Conservation (phyloP, 2,797 vertebrate species). For the Hippopotamyrus pictus region DNA sequence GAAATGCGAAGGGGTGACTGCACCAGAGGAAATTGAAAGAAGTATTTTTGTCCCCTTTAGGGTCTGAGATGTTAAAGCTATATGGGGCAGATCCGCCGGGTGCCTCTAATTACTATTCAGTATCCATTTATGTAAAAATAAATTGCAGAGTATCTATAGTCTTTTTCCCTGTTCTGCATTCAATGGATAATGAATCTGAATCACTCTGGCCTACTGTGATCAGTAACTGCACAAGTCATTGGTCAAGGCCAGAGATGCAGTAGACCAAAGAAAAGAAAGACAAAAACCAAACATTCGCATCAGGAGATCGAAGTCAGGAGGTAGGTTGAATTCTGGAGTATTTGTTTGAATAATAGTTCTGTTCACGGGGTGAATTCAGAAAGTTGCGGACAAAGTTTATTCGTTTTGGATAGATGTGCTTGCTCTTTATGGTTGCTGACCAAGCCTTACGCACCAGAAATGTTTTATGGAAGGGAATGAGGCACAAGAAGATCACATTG, state of each 20-base stretch:
- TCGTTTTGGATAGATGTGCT: neutral
- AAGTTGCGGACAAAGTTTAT: neutral
- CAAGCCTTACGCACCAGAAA: neutral
- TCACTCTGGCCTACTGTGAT: neutral
- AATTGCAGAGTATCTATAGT: neutral
- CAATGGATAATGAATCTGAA: neutral
- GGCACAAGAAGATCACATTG: neutral
- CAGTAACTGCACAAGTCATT: neutral
- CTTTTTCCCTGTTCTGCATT: neutral
- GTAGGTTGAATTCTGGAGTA: neutral
- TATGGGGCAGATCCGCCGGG: neutral
- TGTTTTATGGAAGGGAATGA: neutral
- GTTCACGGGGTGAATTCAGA: neutral
- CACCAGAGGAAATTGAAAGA: neutral
- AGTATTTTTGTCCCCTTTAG: neutral
- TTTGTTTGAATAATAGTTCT: neutral
- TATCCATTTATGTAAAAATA: neutral
- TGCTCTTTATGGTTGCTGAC: neutral
- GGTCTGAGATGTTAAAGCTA: neutral
- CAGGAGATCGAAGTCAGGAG: neutral
- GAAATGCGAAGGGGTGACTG: neutral
- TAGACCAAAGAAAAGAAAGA: neutral
- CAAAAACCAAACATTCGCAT: neutral
- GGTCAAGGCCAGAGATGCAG: neutral
- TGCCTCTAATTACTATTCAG: neutral